Base-by-base conservation (phyloP, 2,797 vertebrate species). In the Melanogrammus aeglefinus region DNA sequence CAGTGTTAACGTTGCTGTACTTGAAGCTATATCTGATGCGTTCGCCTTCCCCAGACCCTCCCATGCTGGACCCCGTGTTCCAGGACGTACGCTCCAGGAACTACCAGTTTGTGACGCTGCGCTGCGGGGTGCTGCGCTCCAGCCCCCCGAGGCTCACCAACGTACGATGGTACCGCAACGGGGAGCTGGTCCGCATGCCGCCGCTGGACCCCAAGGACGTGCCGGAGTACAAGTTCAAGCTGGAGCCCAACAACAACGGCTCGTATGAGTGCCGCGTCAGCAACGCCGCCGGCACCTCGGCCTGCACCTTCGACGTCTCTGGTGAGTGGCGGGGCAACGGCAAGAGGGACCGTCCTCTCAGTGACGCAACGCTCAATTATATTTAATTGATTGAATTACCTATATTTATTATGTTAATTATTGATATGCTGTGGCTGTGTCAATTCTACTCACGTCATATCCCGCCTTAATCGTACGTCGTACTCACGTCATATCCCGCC, bases 301-400 rank as follows among this genome's bases (percentile, higher is more conserved):
- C 88, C 36, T 99, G 98, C 90, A 92, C 93, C 77, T 99, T 98
- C 86, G 95, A 96, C 78, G 96, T 99, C 76, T 96, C 97, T 18
- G 96, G 98, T 99, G 87, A 96, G 95, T 82, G 9, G 75, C 66
- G 18, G 51, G 6, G 21, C 16, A 21, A 57, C 51, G 7, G 7
- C 4, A 6, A 5, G 14, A 51, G 47, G 18, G 13, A 4, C 47
- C 39, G 39, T 33, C 31, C 0, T 4, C 31, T 33, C 31, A 33
- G 31, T 33, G 31, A 33, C 31, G 31, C 31, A 33, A 33, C 31
- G 31, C 31, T 4, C 3, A 33, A 33, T 33, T 33, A 4, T 33
- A 33, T 33, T 33, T 2, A 33, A 33, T 33, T 33, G 31, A 33
- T 33, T 33, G 3, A 33, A 33, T 33, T 33, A 33, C 0, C 3